Evolutionary conservation across 2,888 invertebrate species (phyloP), one percentile per base, ranked within the genome.

Genomic region (Julus scanicus): DNA sequence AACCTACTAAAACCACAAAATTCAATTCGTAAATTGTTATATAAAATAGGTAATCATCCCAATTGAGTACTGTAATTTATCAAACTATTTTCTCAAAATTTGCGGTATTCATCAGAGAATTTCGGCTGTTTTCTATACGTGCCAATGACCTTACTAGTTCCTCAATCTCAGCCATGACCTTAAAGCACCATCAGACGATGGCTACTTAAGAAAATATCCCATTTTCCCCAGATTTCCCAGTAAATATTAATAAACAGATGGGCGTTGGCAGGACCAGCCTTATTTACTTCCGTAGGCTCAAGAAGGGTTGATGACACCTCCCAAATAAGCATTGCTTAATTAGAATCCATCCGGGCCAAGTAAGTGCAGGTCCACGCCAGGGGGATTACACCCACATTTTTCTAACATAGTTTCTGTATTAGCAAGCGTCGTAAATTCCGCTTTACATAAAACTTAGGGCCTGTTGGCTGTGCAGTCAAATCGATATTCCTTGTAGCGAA

Each of bases 401-500:
- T 17, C 71, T 29, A 53, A 9, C 71, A 29, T 29, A n/a, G n/a
- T 57, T 57, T 57, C n/a, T 15, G 57, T 17, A n/a, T 57, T 20
- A 71, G 71, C 71, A 71, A 53, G 6, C 53, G 11, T 20, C 71
- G 29, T 71, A 71, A 71, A 71, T 71, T 71, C 71, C n/a, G 9
- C 5, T 71, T 71, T 20, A 4, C 71, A 29, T 71, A 71, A 71
- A 57, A 1, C 9, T 29, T 0, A 8, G 71, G 20, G 29, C 57
- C n/a, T 3, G 13, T 15, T 3, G 11, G 2, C 11, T 53, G 4
- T 2, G 2, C n/a, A 63, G 71, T 29, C 71, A 29, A 71, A 71
- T 71, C 71, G 71, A 20, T 29, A 71, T 71, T 71, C 71, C 71
- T 5, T 71, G 71, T 71, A 71, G 71, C 71, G 71, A 71, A 8